Evolutionary conservation across 2,888 invertebrate genomes (phyloP).

Genomic region (Chymomyza amoena): DNA sequence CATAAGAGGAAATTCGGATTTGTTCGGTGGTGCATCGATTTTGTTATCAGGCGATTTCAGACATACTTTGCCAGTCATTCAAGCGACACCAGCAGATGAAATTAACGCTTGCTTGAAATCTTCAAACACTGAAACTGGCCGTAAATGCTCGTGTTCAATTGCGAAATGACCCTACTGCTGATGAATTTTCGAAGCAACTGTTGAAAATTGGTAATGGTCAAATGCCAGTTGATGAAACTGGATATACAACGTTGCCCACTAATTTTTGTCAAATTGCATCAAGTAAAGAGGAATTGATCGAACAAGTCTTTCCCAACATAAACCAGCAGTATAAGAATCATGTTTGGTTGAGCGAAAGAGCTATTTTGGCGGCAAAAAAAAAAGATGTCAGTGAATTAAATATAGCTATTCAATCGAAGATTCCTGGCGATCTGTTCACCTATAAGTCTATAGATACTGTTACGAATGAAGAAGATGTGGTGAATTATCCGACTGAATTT

Average conservation of each 20-base stretch:
- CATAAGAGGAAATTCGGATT: neutral
- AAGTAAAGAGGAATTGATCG: neutral
- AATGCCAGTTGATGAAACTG: neutral
- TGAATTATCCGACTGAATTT: no score
- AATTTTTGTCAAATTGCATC: neutral
- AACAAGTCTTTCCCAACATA: conserved; percentile 2
- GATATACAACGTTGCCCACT: neutral
- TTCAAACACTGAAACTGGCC: no score
- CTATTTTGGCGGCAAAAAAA: neutral
- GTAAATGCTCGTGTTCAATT: neutral
- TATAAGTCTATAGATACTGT: no score
- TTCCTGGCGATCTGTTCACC: no score
- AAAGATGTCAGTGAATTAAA: no score
- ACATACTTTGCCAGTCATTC: no score
- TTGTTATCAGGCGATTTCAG: no score
- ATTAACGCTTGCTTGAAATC: neutral
- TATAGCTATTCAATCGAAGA: no score
- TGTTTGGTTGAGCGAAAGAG: neutral
- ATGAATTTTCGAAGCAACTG: conserved; percentile 2
- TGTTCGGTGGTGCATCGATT: conserved; percentile 6
- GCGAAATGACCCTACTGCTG: neutral
- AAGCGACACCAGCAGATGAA: neutral
- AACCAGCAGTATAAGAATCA: neutral
- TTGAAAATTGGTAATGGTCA: conserved; percentile 1
- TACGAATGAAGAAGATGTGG: no score